A percentile compares a stretch with the other conserved stretches of the same genome.
Evolutionary conservation across 1,140 invertebrate species (phyloP).

Genomic region (Babylonia areolata): DNA sequence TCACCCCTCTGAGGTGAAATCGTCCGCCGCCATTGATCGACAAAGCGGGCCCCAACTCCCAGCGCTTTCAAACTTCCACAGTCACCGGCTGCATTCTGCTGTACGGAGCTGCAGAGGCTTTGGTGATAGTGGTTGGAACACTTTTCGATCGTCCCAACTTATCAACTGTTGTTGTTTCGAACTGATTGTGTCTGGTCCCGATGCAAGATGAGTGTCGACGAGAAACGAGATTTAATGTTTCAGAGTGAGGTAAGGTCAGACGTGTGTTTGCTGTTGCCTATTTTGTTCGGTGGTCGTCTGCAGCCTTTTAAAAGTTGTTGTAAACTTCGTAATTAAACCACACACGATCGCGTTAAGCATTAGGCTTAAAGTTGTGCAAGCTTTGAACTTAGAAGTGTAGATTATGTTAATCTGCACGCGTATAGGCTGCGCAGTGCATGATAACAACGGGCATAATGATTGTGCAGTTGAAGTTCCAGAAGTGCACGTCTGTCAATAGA

Average conservation of each 20-base stretch:
- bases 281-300: neutral
- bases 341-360: neutral
- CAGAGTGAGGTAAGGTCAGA: neutral
- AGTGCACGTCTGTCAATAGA: no score
- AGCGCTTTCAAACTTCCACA: neutral
- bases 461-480: no score
- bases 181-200: neutral
- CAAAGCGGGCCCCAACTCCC: neutral
- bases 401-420: no score
- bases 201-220: neutral
- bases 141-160: conserved; percentile 1
- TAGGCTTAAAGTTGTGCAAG: neutral
- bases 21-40: conserved; percentile 2
- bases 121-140: neutral
- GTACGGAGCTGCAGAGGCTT: neutral
- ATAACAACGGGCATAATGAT: no score
- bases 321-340: neutral
- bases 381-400: neutral
- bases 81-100: neutral
- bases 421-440: no score
- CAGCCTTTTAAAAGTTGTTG: no score
- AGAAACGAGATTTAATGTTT: neutral
- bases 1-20: neutral
- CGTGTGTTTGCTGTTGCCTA: neutral
- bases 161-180: neutral